A percentile compares a stretch with the other conserved stretches of the same genome.
Conservation (phyloP, 2,888 invertebrate species). For the Syrphus vitripennis region DNA sequence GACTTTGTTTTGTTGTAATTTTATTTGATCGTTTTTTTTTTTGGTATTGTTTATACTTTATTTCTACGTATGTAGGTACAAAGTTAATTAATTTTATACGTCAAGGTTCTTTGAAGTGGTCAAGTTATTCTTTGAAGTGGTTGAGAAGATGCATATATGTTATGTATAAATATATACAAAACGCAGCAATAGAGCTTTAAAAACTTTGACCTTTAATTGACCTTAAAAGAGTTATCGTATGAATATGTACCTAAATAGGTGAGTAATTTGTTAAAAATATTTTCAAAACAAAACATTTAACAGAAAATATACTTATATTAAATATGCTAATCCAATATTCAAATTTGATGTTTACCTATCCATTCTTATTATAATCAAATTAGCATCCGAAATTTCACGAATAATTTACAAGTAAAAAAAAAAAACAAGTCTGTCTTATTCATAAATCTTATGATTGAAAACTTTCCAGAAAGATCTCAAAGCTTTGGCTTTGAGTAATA, state of each 20-base stretch:
- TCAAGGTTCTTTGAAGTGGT: slow-evolving; percentile 44
- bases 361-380: not conserved
- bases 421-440: not conserved
- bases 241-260: not conserved
- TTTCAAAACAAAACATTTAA: not conserved
- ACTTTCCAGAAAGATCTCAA: slow-evolving; percentile 14
- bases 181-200: not conserved
- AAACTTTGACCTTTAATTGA: slow-evolving; percentile 35
- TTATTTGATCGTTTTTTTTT: not conserved
- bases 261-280: not conserved
- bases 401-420: too few relatives aligned
- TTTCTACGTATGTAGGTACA: too few relatives aligned
- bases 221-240: not conserved
- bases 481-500: not conserved
- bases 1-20: slow-evolving; percentile 45
- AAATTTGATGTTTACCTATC: not conserved
- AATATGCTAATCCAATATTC: not conserved
- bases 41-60: slow-evolving; percentile 10
- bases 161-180: not conserved
- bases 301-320: not conserved
- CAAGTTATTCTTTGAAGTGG: slow-evolving; percentile 17
- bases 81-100: slow-evolving; percentile 42
- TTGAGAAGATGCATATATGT: not conserved
- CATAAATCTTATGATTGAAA: not conserved
- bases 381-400: not conserved